A percentile compares a stretch with the other conserved stretches of the same genome.
Evolutionary conservation across 2,888 invertebrate genomes (phyloP).

Genomic region (Andrena haemorrhoa): DNA sequence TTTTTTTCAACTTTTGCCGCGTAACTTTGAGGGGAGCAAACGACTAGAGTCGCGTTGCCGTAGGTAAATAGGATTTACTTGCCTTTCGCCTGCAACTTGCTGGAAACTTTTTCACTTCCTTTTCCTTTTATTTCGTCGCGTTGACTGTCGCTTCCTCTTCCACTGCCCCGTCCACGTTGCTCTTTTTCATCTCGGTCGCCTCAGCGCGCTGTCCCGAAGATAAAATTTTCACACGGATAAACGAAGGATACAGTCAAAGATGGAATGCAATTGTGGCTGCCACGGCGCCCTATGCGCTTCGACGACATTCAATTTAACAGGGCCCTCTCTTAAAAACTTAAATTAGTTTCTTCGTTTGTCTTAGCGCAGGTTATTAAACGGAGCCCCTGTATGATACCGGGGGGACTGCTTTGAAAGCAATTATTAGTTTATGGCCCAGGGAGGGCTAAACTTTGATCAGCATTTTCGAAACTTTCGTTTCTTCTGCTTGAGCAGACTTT

Average conservation of each 20-base stretch:
- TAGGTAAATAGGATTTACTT: slow-evolving; percentile 54
- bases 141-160: slow-evolving; percentile 1
- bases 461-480: not conserved
- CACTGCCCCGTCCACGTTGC: not conserved
- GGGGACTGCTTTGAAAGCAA: too few species aligned
- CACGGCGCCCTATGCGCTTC: not conserved
- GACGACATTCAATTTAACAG: not conserved
- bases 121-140: slow-evolving; percentile 6
- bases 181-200: not conserved
- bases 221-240: slow-evolving; percentile 26
- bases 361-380: too few species aligned
- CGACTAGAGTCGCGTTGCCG: not conserved
- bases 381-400: too few species aligned
- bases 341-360: not conserved
- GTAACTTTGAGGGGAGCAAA: slow-evolving; percentile 5
- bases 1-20: slow-evolving; percentile 17
- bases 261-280: not conserved
- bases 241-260: not conserved
- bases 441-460: too few species aligned
- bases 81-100: slow-evolving; percentile 35
- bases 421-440: too few species aligned
- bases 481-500: too few species aligned
- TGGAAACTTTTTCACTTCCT: slow-evolving; percentile 20
- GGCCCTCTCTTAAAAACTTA: not conserved
- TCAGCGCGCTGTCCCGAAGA: not conserved